Percentiles rank a stretch among this genome's conserved stretches.
Evolutionary conservation across 2,113 vertebrate species (phyloP).

Genomic region (Antennarius striatus): DNA sequence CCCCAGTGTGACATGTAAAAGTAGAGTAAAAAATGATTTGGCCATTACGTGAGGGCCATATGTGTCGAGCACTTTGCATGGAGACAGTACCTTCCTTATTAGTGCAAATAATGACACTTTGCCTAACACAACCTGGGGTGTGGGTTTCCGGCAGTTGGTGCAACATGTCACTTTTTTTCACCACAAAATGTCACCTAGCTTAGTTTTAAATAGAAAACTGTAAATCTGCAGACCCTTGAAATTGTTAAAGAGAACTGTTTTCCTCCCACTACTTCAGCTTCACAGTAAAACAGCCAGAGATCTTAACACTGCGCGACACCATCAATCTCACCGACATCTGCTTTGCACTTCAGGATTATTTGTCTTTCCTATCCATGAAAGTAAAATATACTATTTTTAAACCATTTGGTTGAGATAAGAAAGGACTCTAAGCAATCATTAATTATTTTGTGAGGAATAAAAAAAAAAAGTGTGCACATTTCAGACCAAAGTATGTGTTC

Average conservation of each 20-base stretch:
- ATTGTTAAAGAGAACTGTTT: conserved; percentile 42
- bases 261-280: conserved; percentile 18
- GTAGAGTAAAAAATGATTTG: conserved; percentile 57
- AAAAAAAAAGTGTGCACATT: neutral
- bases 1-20: conserved; percentile 54
- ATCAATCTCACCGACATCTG: conserved; percentile 51
- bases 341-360: conserved; percentile 31
- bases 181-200: conserved; percentile 43
- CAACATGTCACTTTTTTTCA: conserved; percentile 64
- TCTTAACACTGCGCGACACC: conserved; percentile 12
- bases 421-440: neutral
- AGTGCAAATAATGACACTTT: conserved; percentile 58
- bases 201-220: conserved; percentile 52
- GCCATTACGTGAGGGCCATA: conserved; percentile 34
- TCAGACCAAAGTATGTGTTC: no score
- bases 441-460: neutral
- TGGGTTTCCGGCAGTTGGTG: conserved; percentile 52
- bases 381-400: conserved; percentile 29
- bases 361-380: conserved; percentile 25
- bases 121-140: conserved; percentile 65
- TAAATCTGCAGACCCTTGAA: conserved; percentile 54
- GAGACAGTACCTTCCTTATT: conserved; percentile 45
- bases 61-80: conserved; percentile 24
- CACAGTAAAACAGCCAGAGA: conserved; percentile 40
- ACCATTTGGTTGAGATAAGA: conserved; percentile 12